phyloP scores from a whole-genome alignment of 2,113 vertebrate genomes.

The Oryzias javanicus region DNA sequence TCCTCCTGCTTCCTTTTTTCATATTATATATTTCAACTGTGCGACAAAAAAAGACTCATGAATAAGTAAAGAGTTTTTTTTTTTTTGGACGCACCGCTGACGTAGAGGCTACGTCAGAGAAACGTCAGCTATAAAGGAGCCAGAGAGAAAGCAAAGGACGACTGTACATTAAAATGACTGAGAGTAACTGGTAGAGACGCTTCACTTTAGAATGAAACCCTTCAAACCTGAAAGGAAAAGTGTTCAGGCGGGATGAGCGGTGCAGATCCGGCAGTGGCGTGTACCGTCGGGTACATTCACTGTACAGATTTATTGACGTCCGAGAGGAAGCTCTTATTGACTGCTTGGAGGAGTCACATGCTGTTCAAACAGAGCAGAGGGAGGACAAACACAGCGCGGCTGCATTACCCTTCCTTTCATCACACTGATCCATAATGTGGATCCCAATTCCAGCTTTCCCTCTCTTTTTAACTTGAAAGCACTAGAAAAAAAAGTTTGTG shows the following conservation, averaged over 20 bases:
- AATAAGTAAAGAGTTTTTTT: slow-evolving; percentile 55
- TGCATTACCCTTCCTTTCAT: slow-evolving; percentile 1
- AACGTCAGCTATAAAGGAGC: slow-evolving; percentile 22
- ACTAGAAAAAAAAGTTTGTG: too few species aligned
- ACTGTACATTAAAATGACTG: slow-evolving; percentile 5
- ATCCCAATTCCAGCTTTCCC: too few species aligned
- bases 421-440: too few species aligned
- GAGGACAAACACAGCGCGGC: slow-evolving; percentile 18
- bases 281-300: background rate
- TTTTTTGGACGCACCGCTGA: slow-evolving; percentile 39
- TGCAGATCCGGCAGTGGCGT: background rate
- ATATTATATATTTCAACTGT: slow-evolving; percentile 30
- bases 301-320: slow-evolving; percentile 6
- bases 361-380: slow-evolving; percentile 26
- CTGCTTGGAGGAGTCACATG: slow-evolving; percentile 19
- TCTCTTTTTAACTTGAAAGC: too few species aligned
- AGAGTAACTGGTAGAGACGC: background rate
- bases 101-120: slow-evolving; percentile 35
- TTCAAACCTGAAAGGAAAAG: background rate
- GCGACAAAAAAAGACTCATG: slow-evolving; percentile 54
- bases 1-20: slow-evolving; percentile 7
- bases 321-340: slow-evolving; percentile 20
- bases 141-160: slow-evolving; percentile 13
- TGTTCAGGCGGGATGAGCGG: background rate
- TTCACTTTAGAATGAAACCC: background rate